A percentile compares a stretch with the other conserved stretches of the same genome.
phyloP scores from a whole-genome alignment of 2,797 vertebrate species.

The Simalia tracyae region DNA sequence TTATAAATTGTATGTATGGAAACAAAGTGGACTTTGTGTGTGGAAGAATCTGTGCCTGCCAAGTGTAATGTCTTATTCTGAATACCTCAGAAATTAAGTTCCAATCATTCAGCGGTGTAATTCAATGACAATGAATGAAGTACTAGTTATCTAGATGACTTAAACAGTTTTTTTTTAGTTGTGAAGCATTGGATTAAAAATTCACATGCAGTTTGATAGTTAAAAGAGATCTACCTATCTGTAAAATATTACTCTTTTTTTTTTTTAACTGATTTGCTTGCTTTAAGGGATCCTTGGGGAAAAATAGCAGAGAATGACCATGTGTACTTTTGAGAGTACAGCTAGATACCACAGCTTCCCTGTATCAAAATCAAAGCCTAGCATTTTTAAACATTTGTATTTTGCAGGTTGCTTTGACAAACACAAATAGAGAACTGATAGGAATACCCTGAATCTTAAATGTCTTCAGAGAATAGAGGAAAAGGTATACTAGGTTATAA shows the following conservation, averaged over 20 bases:
- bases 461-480: constrained; percentile 44
- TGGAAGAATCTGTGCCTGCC: background rate
- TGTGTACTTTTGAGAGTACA: constrained; percentile 37
- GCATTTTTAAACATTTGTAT: constrained; percentile 38
- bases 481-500: constrained; percentile 56
- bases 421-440: constrained; percentile 30
- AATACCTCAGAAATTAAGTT: background rate
- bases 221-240: constrained; percentile 9
- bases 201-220: background rate
- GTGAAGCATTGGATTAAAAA: constrained; percentile 26
- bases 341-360: constrained; percentile 37
- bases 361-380: constrained; percentile 48
- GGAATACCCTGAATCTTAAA: constrained; percentile 53
- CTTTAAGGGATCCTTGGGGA: constrained; percentile 12
- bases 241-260: constrained; percentile 31
- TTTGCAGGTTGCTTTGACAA: constrained; percentile 42
- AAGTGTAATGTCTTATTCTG: background rate
- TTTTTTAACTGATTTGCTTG: constrained; percentile 44
- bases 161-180: background rate
- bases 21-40: background rate
- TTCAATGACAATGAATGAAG: background rate
- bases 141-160: background rate
- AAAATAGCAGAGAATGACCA: constrained; percentile 19
- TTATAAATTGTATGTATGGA: background rate
- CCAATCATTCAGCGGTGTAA: background rate